Evolutionary conservation across 2,113 vertebrate genomes (phyloP).

Genomic region (Lota lota): DNA sequence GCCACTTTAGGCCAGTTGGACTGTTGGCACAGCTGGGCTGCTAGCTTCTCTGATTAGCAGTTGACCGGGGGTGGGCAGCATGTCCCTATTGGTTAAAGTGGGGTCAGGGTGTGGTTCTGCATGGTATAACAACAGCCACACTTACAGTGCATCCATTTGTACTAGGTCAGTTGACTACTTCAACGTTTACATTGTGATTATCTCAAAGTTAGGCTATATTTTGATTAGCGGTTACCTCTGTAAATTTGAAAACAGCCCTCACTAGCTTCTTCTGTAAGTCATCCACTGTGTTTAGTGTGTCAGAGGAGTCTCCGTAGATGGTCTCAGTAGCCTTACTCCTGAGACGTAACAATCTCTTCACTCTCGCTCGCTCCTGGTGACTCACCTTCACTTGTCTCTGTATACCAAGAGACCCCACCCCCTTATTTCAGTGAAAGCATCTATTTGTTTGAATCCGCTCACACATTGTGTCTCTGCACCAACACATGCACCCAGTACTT

Average conservation of each 20-base stretch:
- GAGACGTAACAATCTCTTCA: conserved; percentile 18
- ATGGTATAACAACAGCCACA: too few relatives aligned
- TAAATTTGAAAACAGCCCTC: too few relatives aligned
- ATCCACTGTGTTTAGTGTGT: too few relatives aligned
- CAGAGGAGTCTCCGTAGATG: conserved; percentile 3
- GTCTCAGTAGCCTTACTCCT: conserved; percentile 26
- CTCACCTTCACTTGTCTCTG: conserved; percentile 57
- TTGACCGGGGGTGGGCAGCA: conserved; percentile 28
- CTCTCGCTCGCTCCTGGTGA: conserved; percentile 5
- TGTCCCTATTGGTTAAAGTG: conserved; percentile 19
- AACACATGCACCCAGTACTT: conserved; percentile 66
- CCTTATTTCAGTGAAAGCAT: background rate
- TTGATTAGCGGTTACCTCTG: too few relatives aligned
- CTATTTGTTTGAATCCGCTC: conserved; percentile 27
- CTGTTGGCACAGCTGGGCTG: conserved; percentile 21
- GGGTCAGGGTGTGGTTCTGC: too few relatives aligned
- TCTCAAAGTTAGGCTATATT: too few relatives aligned
- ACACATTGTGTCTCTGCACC: conserved; percentile 62
- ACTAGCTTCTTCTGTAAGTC: too few relatives aligned
- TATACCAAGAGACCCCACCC: conserved; percentile 12
- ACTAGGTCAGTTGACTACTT: too few relatives aligned
- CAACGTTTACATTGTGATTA: too few relatives aligned
- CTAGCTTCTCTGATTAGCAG: conserved; percentile 49
- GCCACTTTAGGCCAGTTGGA: conserved; percentile 34
- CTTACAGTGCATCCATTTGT: too few relatives aligned